Base-by-base conservation (phyloP, 2,113 vertebrate species). In the Puffinus mauretanicus region DNA sequence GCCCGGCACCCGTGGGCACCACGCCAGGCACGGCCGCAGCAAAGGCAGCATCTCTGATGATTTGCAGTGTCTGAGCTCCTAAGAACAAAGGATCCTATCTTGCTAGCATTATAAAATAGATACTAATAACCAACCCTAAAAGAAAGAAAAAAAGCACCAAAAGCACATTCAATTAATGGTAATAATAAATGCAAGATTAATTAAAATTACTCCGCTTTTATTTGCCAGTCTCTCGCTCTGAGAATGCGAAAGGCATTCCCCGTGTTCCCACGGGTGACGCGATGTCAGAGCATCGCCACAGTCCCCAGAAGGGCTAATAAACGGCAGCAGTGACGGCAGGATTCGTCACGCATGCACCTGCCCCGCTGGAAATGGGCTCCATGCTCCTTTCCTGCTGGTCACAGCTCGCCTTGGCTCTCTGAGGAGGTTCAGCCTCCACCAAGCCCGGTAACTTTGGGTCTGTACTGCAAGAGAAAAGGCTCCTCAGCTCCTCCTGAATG, bases 11-110 rank as follows among this genome's bases (percentile, higher is more conserved):
- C 30, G 2, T 7, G 11, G 82, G 16, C 55, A 62, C 38, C 21
- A 10, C 2, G 0, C 25, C 67, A 69, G n/a, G 13, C 46, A 71
- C 0, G 0, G 49, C n/a, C 6, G 2, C n/a, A 44, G 13, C 54
- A 44, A 65, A n/a, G 47, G 57, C 70, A 70, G 27, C 54, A 44
- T 42, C 81, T 75, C 42, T 36, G 36, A 16, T 8, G 13, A 16
- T 64, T 44, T 62, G 36, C 52, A 54, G 18, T 11, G 11, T 14
- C 62, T 81, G 55, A 82, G 14, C 29, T 69, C 26, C 24, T 55
- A 44, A 54, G 24, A 80, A 44, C 17, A 82, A 64, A 67, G 12
- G 16, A 75, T 46, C 18, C 16, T 51, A 26, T 67, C 83, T 34
- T 42, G 24, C 47, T 46, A 17, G 42, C 25, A 42, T 65, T 51